phyloP scores from a whole-genome alignment of 2,113 vertebrate species.

The Ginglymostoma cirratum region DNA sequence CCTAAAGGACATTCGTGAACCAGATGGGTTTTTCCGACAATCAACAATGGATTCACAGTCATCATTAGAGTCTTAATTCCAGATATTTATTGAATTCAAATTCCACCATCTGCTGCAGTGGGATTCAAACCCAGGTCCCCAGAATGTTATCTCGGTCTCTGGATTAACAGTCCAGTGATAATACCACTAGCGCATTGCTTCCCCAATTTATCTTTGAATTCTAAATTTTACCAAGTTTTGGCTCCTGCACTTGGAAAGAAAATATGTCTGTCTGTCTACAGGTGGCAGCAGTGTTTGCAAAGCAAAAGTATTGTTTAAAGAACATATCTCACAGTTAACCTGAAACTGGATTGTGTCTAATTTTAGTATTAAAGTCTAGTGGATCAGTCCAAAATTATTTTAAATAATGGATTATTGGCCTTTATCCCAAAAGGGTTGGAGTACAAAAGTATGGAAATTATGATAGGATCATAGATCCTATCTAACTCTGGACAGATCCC shows the following conservation, averaged over 20 bases:
- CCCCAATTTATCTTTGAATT: neutral
- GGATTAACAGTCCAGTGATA: too few species aligned
- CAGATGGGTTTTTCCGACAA: too few species aligned
- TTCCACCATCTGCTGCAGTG: too few species aligned
- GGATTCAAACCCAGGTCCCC: too few species aligned
- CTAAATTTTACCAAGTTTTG: neutral
- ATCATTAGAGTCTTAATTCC: too few species aligned
- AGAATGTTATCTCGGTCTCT: too few species aligned
- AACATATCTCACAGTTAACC: neutral
- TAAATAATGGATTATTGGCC: neutral
- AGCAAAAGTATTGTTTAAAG: neutral
- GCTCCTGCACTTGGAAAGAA: neutral
- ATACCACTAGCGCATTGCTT: too few species aligned
- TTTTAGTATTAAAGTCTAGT: neutral
- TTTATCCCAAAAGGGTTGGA: neutral
- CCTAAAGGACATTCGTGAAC: too few species aligned
- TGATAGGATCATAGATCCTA: too few species aligned
- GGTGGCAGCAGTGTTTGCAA: neutral
- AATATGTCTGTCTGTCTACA: neutral
- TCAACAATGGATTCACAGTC: too few species aligned
- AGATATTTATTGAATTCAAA: too few species aligned
- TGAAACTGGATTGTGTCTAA: neutral
- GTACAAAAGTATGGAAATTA: neutral
- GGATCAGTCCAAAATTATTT: neutral
- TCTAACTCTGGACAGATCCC: neutral